Evolutionary conservation across 37 sponge, comb jelly and placozoan genomes (phyloP).

Genomic region (Agelas oroides): DNA sequence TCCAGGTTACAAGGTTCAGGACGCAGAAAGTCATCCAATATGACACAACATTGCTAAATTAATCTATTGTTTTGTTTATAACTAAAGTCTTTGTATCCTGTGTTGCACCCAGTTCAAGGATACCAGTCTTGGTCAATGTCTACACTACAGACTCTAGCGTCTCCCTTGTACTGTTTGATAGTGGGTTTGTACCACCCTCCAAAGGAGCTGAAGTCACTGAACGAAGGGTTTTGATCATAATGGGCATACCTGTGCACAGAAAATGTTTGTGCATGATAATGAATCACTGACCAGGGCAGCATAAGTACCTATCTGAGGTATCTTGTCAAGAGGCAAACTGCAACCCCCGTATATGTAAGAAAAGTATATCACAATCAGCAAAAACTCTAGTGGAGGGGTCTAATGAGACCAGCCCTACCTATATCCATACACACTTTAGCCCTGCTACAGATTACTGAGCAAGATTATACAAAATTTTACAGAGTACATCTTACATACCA

Average conservation of each 20-base stretch:
- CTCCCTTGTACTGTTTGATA: constrained; percentile 82
- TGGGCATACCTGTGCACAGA: constrained; percentile 72
- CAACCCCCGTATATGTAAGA: too few species aligned
- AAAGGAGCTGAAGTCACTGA: constrained; percentile 81
- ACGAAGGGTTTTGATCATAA: constrained; percentile 82
- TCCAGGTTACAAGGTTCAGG: not conserved
- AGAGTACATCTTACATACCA: too few species aligned
- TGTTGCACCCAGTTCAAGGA: too few species aligned
- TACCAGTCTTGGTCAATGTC: constrained; percentile 64
- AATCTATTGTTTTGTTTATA: not conserved
- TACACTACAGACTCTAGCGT: constrained; percentile 65
- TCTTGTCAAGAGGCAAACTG: too few species aligned
- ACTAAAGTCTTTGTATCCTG: too few species aligned
- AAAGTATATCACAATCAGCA: too few species aligned
- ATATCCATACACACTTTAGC: constrained; percentile 7
- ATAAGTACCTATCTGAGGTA: too few species aligned
- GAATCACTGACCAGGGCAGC: not conserved
- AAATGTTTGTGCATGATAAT: too few species aligned
- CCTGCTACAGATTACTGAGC: not conserved
- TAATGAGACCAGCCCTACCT: too few species aligned
- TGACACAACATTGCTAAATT: not conserved
- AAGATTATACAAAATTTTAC: not conserved
- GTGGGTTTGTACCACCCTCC: constrained; percentile 82
- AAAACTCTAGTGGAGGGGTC: too few species aligned
- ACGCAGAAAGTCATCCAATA: not conserved